Percentiles rank a stretch among this genome's conserved stretches.
Evolutionary conservation across 1,140 invertebrate species (phyloP).

Genomic region (Eumeta japonica): DNA sequence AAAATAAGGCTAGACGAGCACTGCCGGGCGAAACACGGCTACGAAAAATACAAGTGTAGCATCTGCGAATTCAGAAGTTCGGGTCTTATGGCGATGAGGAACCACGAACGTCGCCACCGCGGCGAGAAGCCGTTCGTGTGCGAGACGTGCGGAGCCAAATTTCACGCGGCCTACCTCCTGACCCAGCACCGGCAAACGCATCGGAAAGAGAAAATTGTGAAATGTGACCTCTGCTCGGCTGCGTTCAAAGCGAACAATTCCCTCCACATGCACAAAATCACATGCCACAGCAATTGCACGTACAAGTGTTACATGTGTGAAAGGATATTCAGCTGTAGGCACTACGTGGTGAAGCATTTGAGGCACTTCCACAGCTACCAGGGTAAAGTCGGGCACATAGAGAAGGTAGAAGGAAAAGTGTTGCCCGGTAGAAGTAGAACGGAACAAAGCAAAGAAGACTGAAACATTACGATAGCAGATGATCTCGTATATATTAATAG

Average conservation of each 20-base stretch:
- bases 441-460: too few species aligned
- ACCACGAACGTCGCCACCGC: conserved; percentile 45
- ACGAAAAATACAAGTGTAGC: conserved; percentile 24
- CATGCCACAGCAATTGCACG: conserved; percentile 8
- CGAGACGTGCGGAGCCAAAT: conserved; percentile 30
- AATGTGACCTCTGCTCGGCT: conserved; percentile 14
- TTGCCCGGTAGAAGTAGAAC: too few species aligned
- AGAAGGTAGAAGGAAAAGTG: too few species aligned
- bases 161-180: conserved; percentile 26
- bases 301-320: conserved; percentile 9
- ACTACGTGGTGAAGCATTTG: conserved; percentile 19
- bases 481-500: too few species aligned
- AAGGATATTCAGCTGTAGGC: conserved; percentile 8
- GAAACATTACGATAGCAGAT: too few species aligned
- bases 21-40: conserved; percentile 24
- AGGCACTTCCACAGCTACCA: conserved; percentile 11
- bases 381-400: not conserved
- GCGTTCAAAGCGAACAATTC: conserved; percentile 16
- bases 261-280: conserved; percentile 13
- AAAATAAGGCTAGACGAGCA: conserved; percentile 22
- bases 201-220: conserved; percentile 12
- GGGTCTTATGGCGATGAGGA: conserved; percentile 13
- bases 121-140: conserved; percentile 48
- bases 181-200: conserved; percentile 23
- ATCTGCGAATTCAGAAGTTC: conserved; percentile 23